Conservation (phyloP, 92 coral and sea anemone species). For the Chrysogorgia sp. region DNA sequence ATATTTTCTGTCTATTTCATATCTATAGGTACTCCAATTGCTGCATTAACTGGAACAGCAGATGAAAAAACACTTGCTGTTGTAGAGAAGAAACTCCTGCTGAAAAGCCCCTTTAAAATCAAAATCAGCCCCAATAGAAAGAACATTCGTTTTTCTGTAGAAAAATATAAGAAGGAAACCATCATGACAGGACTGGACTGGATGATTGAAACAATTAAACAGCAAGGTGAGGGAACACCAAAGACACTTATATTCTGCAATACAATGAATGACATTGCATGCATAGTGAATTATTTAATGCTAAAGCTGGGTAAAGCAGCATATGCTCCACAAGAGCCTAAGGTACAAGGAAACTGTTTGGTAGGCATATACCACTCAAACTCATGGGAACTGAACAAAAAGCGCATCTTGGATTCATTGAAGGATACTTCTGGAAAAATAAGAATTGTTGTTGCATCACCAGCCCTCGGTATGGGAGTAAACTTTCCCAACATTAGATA, state of each 20-base stretch:
- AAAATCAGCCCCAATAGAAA: conserved; percentile 49
- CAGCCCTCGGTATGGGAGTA: conserved; percentile 65
- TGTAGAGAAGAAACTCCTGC: background rate
- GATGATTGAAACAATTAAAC: background rate
- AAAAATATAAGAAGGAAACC: conserved; percentile 9
- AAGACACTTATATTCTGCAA: conserved; percentile 61
- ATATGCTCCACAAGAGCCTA: conserved; percentile 24
- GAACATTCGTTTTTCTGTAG: conserved; percentile 49
- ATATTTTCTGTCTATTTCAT: no score
- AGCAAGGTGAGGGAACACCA: background rate
- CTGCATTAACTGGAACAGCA: conserved; percentile 24
- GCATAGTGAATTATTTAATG: conserved; percentile 53
- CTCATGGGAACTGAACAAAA: conserved; percentile 24
- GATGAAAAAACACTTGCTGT: background rate
- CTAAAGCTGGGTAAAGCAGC: conserved; percentile 55
- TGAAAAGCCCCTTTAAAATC: conserved; percentile 32
- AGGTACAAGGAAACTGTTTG: conserved; percentile 17
- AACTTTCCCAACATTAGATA: conserved; percentile 46
- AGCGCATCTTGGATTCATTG: conserved; percentile 14
- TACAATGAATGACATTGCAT: conserved; percentile 58
- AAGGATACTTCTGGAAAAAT: conserved; percentile 44
- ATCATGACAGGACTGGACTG: background rate
- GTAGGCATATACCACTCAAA: conserved; percentile 53
- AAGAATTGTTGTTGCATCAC: conserved; percentile 39
- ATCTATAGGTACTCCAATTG: conserved; percentile 2